These are phyloP conservation scores for Gryllus longicercus DNA, from an alignment of 2,888 invertebrate genomes.

Conservation along the genomic window DNA sequence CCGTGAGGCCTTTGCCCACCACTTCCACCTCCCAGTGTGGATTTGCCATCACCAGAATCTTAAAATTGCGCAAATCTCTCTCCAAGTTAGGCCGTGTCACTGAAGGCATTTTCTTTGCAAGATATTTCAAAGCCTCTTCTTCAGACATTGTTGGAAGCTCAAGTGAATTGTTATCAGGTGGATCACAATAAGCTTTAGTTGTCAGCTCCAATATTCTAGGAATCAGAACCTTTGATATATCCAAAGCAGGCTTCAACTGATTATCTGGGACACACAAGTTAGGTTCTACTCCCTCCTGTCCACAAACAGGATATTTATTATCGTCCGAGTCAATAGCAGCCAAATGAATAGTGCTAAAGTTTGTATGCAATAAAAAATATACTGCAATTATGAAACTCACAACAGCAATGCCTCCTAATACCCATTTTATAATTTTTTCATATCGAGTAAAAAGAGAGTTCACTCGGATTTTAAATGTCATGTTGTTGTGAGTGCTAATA, in stretches of 20 bases:
- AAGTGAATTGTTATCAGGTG: not conserved
- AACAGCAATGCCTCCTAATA: not conserved
- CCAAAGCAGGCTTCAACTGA: not conserved
- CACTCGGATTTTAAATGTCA: not conserved
- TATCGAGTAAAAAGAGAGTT: not conserved
- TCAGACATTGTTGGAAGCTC: not conserved
- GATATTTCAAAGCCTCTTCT: not conserved
- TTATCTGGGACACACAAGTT: not conserved
- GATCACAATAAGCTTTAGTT: slow-evolving; percentile 9
- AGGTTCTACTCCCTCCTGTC: not conserved
- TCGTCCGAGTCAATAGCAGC: not conserved
- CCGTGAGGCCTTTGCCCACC: not conserved
- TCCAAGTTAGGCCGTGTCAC: not conserved
- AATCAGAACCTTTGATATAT: not conserved
- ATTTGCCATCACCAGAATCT: not conserved
- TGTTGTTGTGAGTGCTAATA: not conserved
- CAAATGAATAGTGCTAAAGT: not conserved
- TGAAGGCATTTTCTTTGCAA: not conserved
- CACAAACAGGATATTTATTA: not conserved
- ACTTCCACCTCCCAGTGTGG: not conserved
- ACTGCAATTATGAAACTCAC: not conserved
- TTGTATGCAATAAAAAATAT: not conserved
- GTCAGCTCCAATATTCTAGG: not conserved
- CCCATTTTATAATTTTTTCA: not conserved
- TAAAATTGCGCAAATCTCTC: not conserved